Evolutionary conservation across 2,888 invertebrate species (phyloP).

Genomic region (Tetragonisca angustula): DNA sequence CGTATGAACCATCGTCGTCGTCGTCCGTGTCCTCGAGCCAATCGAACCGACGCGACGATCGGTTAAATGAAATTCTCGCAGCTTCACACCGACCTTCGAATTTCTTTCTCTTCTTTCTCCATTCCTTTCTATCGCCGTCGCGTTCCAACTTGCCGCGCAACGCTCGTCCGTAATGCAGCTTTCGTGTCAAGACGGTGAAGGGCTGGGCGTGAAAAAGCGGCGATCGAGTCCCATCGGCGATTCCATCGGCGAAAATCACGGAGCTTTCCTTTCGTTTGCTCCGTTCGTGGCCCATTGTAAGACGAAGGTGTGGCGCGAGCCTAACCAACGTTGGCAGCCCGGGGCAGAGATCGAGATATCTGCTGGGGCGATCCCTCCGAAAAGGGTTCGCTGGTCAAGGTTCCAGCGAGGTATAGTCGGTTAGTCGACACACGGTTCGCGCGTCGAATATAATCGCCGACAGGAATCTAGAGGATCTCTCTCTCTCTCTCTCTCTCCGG

Average conservation of each 20-base stretch:
- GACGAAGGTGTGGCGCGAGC: background rate
- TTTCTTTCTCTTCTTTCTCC: too few species aligned
- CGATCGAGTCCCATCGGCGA: background rate
- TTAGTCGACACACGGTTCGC: constrained; percentile 54
- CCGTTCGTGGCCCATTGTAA: background rate
- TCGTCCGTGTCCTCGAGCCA: background rate
- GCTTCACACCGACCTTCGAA: too few species aligned
- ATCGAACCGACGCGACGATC: background rate
- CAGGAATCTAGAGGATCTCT: constrained; percentile 58
- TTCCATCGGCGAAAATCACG: background rate
- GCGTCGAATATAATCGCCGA: constrained; percentile 60
- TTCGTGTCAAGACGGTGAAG: background rate
- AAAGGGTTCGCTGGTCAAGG: constrained; percentile 51
- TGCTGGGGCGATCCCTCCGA: constrained; percentile 12
- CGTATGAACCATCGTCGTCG: background rate
- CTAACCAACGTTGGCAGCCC: too few species aligned
- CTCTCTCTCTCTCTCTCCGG: too few species aligned
- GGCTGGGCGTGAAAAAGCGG: background rate
- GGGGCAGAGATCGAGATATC: constrained; percentile 22
- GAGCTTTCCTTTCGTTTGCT: background rate
- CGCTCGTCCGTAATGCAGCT: background rate
- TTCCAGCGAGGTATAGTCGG: constrained; percentile 44
- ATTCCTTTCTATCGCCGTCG: background rate
- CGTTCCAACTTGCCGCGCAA: background rate
- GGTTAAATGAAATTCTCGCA: constrained; percentile 1